Base-by-base conservation (phyloP, 2,888 invertebrate genomes). In the Amphipoea oculea region DNA sequence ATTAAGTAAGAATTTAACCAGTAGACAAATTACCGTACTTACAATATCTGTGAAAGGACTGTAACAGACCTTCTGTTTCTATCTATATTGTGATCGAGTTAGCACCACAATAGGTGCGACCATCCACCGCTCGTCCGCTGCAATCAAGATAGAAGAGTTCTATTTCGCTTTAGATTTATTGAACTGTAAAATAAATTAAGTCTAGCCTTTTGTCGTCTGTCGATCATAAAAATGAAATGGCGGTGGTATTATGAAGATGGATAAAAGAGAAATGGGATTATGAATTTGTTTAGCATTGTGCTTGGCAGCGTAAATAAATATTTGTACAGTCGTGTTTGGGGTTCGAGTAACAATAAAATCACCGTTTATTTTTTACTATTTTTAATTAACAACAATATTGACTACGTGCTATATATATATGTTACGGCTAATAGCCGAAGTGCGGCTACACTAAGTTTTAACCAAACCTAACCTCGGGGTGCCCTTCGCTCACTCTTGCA, bases 61-160 rank as follows among this genome's bases (percentile, higher is more conserved):
- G 4, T 23, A 11, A 57, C n/a, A 6, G 5, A 40, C 9, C 54
- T 80, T 82, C 62, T 82, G 82, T 17, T 14, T 1, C 4, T n/a
- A 40, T n/a, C 11, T 62, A n/a, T 45, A 20, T 17, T 6, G 12
- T 2, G 45, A 6, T 20, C 14, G 6, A 80, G 76, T 57, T 48
- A 45, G 45, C 45, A 45, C 20, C 63, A 57, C 78, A 71, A 81
- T 48, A 57, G 62, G 71, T 40, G 78, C 51, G 74, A 62, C 77
- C 63, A 40, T 70, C 69, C 62, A 72, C 36, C 60, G 45, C 45
- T 12, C 45, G 67, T 70, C 60, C 70, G 51, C 67, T 79, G 79
- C 83, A 84, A 88, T 88, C 78, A 78, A 84, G 84, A 86, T 86
- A 73, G 29, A 81, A 83, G 48, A 70, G 45, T 76, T 76, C 23